phyloP scores from a whole-genome alignment of 2,888 invertebrate genomes.

The Drosophila barbarae region DNA sequence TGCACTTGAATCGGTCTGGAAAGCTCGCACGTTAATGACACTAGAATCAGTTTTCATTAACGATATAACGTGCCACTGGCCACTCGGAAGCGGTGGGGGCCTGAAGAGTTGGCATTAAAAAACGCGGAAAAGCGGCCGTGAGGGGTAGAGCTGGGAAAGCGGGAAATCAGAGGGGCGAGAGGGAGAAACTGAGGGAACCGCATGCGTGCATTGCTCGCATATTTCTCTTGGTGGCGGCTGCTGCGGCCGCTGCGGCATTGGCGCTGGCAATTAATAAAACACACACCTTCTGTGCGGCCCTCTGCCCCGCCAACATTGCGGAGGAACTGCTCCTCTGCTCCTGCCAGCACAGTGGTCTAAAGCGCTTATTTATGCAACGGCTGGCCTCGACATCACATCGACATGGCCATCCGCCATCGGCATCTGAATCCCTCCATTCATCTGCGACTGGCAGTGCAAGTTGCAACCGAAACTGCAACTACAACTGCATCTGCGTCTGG shows the following conservation, averaged over 20 bases:
- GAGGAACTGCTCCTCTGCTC: not conserved
- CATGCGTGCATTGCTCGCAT: constrained; percentile 74
- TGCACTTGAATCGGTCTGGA: constrained; percentile 65
- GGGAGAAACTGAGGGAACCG: constrained; percentile 43
- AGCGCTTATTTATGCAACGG: constrained; percentile 66
- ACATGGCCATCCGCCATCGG: constrained; percentile 17
- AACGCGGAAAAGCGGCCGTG: not conserved
- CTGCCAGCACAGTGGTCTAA: constrained; percentile 69
- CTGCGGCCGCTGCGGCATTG: constrained; percentile 55
- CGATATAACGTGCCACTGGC: constrained; percentile 58
- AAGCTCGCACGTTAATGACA: constrained; percentile 73
- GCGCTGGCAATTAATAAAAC: constrained; percentile 72
- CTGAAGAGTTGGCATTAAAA: constrained; percentile 13
- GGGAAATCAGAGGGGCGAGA: not conserved
- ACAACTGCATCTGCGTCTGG: constrained; percentile 8
- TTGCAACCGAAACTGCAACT: constrained; percentile 17
- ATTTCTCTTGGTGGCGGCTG: constrained; percentile 59
- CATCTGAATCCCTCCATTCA: constrained; percentile 20
- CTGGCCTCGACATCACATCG: constrained; percentile 41
- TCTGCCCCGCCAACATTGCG: constrained; percentile 19
- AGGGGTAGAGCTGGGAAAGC: not conserved
- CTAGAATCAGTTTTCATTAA: constrained; percentile 76
- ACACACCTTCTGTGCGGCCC: constrained; percentile 66
- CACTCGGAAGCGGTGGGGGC: constrained; percentile 39
- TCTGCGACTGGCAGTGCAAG: constrained; percentile 4